Percentiles rank a stretch among this genome's conserved stretches.
Conservation (phyloP, 2,888 invertebrate genomes). For the Volucella zonaria region DNA sequence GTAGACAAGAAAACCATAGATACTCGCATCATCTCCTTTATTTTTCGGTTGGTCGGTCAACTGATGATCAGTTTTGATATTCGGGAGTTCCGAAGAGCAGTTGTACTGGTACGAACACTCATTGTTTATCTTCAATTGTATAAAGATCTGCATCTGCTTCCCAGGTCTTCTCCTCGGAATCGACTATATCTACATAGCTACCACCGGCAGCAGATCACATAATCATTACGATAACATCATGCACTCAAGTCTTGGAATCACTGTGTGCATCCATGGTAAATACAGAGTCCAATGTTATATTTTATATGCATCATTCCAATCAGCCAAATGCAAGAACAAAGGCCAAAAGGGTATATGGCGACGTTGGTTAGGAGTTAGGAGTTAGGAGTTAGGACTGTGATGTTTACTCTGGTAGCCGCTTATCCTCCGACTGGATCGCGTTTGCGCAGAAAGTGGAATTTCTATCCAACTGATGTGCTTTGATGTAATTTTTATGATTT, state of each 20-base stretch:
- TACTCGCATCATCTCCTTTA: neutral
- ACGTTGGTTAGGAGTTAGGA: neutral
- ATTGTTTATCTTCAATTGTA: constrained; percentile 3
- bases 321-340: constrained; percentile 61
- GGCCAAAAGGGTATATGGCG: constrained; percentile 65
- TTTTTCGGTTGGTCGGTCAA: neutral
- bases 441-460: constrained; percentile 25
- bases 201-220: constrained; percentile 50
- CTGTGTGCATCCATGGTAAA: constrained; percentile 18
- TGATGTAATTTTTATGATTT: constrained; percentile 70
- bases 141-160: constrained; percentile 23
- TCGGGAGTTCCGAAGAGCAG: constrained; percentile 16
- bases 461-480: constrained; percentile 45
- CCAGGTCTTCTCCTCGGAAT: constrained; percentile 33
- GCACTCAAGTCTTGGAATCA: constrained; percentile 15
- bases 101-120: neutral
- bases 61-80: constrained; percentile 8
- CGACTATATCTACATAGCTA: constrained; percentile 8
- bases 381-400: too few species aligned
- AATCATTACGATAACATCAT: constrained; percentile 62
- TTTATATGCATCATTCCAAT: constrained; percentile 67
- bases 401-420: constrained; percentile 5
- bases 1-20: constrained; percentile 9
- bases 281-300: constrained; percentile 45
- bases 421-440: constrained; percentile 8